Evolutionary conservation across 2,113 vertebrate genomes (phyloP).

Genomic region (Oreotrochilus melanogaster): DNA sequence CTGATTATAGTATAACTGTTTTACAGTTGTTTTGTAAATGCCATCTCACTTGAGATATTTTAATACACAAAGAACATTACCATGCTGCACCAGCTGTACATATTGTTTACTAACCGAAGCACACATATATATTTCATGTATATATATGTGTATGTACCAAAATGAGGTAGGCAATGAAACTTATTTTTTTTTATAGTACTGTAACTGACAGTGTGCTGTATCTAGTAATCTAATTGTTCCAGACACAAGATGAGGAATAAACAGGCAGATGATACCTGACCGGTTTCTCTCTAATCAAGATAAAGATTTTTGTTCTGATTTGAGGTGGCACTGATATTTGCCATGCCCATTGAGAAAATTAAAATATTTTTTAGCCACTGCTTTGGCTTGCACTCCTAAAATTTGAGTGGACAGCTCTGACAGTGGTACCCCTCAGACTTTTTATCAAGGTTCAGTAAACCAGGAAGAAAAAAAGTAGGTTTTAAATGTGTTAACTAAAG

Average conservation of each 20-base stretch:
- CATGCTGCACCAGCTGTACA: neutral
- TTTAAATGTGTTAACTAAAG: neutral
- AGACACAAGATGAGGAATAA: neutral
- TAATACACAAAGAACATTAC: neutral
- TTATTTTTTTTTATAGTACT: neutral
- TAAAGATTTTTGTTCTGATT: neutral
- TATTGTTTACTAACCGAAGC: neutral
- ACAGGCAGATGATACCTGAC: neutral
- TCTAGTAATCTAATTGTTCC: neutral
- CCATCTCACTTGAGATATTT: neutral
- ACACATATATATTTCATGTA: no score
- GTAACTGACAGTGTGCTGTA: neutral
- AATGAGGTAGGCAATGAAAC: neutral
- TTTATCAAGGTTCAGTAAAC: neutral
- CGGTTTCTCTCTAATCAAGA: neutral
- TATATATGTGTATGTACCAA: neutral
- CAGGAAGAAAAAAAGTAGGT: neutral
- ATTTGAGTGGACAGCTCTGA: neutral
- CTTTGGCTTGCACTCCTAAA: neutral
- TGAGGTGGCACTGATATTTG: neutral
- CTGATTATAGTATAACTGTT: neutral
- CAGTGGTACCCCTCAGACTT: neutral
- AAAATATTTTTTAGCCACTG: neutral
- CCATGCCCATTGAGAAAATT: accelerated
- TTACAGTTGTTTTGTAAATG: neutral